Base-by-base conservation (phyloP, 2,888 invertebrate species). In the Argynnis bischoffii region DNA sequence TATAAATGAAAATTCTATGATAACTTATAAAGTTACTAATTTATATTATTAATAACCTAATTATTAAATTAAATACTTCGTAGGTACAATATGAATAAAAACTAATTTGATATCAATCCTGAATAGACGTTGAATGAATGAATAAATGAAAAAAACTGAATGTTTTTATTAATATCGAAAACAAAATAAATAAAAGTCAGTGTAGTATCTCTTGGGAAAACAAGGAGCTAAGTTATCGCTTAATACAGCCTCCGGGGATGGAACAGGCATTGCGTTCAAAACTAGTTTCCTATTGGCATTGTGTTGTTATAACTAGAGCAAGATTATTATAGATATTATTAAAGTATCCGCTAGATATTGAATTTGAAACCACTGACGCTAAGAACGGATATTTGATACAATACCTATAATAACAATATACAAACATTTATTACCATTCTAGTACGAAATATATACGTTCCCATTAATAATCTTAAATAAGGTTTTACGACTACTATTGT, bases 301-400 rank as follows among this genome's bases (percentile, higher is more conserved):
- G 69, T 63, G 67, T 69, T 69, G 61, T 63, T 71, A 70, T 56
- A 69, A 65, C 64, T 71, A 56, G 71, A 64, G 64, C 71, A 63
- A 69, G 66, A 69, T 66, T 66, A 66, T 71, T 71, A 67, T 69
- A 68, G 64, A 69, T 69, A 54, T 50, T 65, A 71, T 67, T 63
- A 71, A 69, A 65, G 66, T 69, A 71, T 69, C 64, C 53, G 56
- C 48, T 48, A 48, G 48, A 66, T 67, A 67, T 70, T 51, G 67
- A 69, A 57, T 63, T 69, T 56, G 63, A 67, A 71, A 69, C 63
- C 61, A 67, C 67, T 51, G 67, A 67, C 69, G 69, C 55, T 66
- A 71, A 69, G 55, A 61, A 18, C 21, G 63, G 54, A 64, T 56
- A 56, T 16, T 55, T 55, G 68, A 61, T 61, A 51, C 21, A 55